Evolutionary conservation across 2,113 vertebrate species (phyloP).

Genomic region (Caracal caracal): DNA sequence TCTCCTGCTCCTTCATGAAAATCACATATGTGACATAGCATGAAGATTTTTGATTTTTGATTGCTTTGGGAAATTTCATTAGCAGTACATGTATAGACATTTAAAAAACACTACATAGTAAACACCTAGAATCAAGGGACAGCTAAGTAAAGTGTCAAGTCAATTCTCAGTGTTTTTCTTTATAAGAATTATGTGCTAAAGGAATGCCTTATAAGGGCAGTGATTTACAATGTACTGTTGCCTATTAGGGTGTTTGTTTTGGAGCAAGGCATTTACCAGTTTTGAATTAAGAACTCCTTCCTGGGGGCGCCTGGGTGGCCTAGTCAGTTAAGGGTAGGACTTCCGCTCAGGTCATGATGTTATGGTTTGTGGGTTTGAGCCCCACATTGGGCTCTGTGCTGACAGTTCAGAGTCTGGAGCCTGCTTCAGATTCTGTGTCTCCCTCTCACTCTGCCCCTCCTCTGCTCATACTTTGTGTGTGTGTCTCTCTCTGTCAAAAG

Average conservation of each 20-base stretch:
- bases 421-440: too few species aligned
- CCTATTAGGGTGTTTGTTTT: background rate
- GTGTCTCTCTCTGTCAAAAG: too few species aligned
- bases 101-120: constrained; percentile 11
- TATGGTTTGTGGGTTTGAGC: too few species aligned
- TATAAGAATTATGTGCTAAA: constrained; percentile 39
- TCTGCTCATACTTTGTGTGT: too few species aligned
- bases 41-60: constrained; percentile 38
- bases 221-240: constrained; percentile 30
- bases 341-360: too few species aligned
- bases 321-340: too few species aligned
- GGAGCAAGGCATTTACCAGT: background rate
- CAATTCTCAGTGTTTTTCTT: constrained; percentile 30
- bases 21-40: constrained; percentile 32
- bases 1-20: constrained; percentile 1
- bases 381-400: too few species aligned
- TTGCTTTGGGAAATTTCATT: constrained; percentile 72
- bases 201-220: constrained; percentile 19
- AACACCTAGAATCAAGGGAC: constrained; percentile 49
- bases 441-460: too few species aligned
- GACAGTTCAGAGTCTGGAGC: too few species aligned
- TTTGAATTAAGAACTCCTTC: background rate
- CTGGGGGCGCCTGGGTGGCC: background rate
- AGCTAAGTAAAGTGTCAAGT: constrained; percentile 42
- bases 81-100: constrained; percentile 43